Percentiles rank a stretch among this genome's conserved stretches.
These are phyloP conservation scores for Cebuella pygmaea DNA, from an alignment of 2,797 vertebrate genomes.

Conservation along the genomic window DNA sequence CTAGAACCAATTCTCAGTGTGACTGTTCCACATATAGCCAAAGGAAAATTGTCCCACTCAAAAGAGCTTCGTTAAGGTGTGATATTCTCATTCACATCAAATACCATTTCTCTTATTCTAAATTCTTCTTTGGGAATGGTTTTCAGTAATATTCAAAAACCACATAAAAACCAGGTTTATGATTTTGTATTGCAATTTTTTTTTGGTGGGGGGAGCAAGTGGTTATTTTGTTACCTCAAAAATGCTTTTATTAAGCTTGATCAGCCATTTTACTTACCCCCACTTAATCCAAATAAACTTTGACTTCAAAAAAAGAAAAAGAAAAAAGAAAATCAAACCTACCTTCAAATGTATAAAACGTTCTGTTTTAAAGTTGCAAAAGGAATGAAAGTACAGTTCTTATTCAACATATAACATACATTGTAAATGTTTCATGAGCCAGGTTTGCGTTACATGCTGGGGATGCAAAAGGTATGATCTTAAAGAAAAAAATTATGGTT, in stretches of 20 bases:
- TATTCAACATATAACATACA: not conserved
- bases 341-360: not conserved
- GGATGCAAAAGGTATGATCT: not conserved
- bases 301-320: no score
- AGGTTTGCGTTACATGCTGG: not conserved
- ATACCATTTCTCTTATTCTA: not conserved
- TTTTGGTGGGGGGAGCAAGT: not conserved
- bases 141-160: conserved; percentile 11
- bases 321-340: not conserved
- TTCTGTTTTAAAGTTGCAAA: not conserved
- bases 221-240: not conserved
- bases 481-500: not conserved
- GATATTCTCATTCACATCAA: not conserved
- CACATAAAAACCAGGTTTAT: not conserved
- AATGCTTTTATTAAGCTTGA: not conserved
- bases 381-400: not conserved
- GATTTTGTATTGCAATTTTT: not conserved
- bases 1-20: not conserved
- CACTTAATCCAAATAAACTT: not conserved
- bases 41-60: not conserved
- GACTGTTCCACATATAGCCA: not conserved
- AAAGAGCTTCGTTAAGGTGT: not conserved
- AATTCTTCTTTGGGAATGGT: not conserved
- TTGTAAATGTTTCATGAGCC: not conserved
- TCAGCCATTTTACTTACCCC: not conserved